Percentiles rank a stretch among this genome's conserved stretches.
These are phyloP conservation scores for Tenthredo amoena DNA, from an alignment of 2,888 invertebrate species.

Conservation along the genomic window DNA sequence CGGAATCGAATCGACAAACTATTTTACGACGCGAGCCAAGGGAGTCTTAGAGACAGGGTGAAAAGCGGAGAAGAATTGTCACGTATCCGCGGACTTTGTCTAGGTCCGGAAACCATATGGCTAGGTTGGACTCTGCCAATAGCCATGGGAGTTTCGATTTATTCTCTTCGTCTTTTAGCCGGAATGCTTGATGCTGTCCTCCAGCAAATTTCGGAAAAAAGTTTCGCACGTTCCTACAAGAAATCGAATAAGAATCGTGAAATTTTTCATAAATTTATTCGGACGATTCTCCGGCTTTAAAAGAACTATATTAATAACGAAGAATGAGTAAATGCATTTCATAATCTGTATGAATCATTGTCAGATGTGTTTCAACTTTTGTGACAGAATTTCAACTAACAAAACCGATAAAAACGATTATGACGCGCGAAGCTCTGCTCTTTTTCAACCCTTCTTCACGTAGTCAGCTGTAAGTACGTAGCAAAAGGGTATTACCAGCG, in stretches of 20 bases:
- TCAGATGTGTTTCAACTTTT: neutral
- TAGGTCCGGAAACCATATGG: neutral
- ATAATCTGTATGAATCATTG: neutral
- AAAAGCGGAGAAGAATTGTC: conserved; percentile 27
- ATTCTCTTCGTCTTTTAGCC: neutral
- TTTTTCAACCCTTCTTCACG: neutral
- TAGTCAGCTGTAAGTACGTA: neutral
- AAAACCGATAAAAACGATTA: neutral
- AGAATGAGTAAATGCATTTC: neutral
- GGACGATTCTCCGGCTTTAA: neutral
- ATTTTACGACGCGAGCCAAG: conserved; percentile 39
- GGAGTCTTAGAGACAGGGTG: conserved; percentile 21
- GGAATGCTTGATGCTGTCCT: neutral
- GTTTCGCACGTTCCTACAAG: neutral
- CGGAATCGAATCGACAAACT: conserved; percentile 45
- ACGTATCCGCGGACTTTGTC: conserved; percentile 39
- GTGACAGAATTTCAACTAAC: neutral
- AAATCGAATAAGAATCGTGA: neutral
- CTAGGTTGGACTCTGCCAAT: neutral
- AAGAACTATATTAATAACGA: neutral
- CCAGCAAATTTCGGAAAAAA: neutral
- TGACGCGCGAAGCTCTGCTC: neutral
- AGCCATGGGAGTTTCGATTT: conserved; percentile 15
- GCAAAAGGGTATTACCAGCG: neutral
- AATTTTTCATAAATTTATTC: neutral